A percentile compares a stretch with the other conserved stretches of the same genome.
phyloP scores from a whole-genome alignment of 1,140 invertebrate species.

The Drosophila bocqueti region DNA sequence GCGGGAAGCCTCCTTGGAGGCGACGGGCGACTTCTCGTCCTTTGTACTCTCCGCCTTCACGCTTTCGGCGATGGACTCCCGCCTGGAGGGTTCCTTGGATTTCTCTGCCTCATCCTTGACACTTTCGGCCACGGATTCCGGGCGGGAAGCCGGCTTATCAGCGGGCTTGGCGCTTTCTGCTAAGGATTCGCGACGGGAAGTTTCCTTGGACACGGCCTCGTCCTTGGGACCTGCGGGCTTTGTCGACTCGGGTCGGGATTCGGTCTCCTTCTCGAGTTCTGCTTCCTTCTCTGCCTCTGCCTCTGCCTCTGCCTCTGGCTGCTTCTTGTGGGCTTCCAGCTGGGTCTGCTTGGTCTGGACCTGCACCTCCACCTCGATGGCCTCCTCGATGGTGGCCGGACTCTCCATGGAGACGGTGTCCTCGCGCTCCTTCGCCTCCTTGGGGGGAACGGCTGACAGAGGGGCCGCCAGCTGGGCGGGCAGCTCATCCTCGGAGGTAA shows the following conservation, averaged over 20 bases:
- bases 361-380: conserved; percentile 78
- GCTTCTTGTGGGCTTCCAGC: conserved; percentile 23
- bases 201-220: conserved; percentile 1
- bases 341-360: conserved; percentile 45
- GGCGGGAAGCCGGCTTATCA: conserved; percentile 34
- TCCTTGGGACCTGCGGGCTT: conserved; percentile 3
- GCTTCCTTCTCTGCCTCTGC: conserved; percentile 4
- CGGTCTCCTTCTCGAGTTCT: conserved; percentile 10
- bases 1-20: background rate
- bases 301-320: conserved; percentile 31
- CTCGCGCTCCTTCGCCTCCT: conserved; percentile 67
- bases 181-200: conserved; percentile 32
- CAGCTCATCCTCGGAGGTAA: conserved; percentile 80
- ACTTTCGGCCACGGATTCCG: conserved; percentile 35
- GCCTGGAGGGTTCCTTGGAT: conserved; percentile 14
- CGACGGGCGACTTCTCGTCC: background rate
- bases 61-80: conserved; percentile 33
- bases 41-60: conserved; percentile 6
- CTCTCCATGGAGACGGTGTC: conserved; percentile 79
- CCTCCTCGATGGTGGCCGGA: conserved; percentile 80
- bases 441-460: conserved; percentile 2
- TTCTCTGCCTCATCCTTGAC: background rate
- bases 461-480: conserved; percentile 61
- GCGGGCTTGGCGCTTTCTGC: conserved; percentile 26
- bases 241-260: conserved; percentile 10